phyloP scores from a whole-genome alignment of 2,797 vertebrate species.

The Phoeniculus purpureus region DNA sequence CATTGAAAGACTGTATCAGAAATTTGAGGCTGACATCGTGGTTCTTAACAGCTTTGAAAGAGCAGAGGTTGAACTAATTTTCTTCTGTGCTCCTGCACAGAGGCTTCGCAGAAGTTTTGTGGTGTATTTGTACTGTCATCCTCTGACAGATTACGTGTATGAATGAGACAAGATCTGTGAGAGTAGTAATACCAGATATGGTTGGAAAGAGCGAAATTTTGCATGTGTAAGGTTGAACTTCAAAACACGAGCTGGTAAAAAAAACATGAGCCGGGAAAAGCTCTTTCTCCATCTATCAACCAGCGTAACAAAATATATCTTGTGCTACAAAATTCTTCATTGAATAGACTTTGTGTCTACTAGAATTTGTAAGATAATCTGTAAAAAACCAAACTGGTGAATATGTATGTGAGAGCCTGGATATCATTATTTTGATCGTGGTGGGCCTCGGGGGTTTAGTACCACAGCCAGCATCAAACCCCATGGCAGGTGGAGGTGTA shows the following conservation, averaged over 20 bases:
- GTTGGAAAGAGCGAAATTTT: neutral
- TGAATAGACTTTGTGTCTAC: neutral
- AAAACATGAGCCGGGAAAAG: neutral
- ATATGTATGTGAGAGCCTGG: neutral
- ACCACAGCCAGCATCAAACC: neutral
- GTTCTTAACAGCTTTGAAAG: neutral
- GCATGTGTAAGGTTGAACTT: neutral
- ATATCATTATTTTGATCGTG: neutral
- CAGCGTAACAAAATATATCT: neutral
- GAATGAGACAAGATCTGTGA: neutral
- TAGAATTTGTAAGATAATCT: neutral
- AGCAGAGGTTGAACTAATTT: neutral
- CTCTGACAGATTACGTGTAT: neutral
- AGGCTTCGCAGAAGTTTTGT: neutral
- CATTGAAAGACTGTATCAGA: neutral
- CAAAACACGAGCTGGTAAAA: neutral
- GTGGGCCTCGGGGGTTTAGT: neutral
- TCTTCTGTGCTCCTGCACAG: neutral
- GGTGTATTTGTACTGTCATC: neutral
- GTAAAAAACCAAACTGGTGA: neutral
- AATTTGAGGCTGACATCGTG: neutral
- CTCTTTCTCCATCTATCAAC: neutral
- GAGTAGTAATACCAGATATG: neutral
- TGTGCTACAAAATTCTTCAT: neutral
- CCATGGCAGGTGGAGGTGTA: neutral